Percentiles rank a stretch among this genome's conserved stretches.
Conservation (phyloP, 1,140 invertebrate species). For the Zaprionus capensis region DNA sequence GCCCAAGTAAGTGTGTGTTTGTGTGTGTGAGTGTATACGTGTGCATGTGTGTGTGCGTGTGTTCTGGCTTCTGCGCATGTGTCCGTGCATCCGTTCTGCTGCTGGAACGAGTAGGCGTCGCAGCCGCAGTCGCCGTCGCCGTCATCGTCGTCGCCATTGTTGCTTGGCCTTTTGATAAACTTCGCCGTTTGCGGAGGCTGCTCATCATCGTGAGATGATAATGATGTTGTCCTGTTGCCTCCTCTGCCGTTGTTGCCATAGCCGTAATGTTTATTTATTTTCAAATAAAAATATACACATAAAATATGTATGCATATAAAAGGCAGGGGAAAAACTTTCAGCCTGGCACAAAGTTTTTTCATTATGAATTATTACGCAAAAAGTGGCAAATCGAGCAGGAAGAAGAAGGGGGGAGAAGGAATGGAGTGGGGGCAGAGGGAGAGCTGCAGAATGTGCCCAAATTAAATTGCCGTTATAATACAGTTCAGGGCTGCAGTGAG, state of each 20-base stretch:
- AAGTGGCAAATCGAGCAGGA: slow-evolving; percentile 6
- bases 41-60: slow-evolving; percentile 26
- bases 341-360: slow-evolving; percentile 67
- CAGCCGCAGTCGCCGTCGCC: slow-evolving; percentile 30
- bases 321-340: slow-evolving; percentile 41
- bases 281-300: slow-evolving; percentile 67
- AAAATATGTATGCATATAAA: slow-evolving; percentile 52
- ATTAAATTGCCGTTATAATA: slow-evolving; percentile 53
- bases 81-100: slow-evolving; percentile 37
- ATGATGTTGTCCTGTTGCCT: slow-evolving; percentile 46
- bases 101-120: slow-evolving; percentile 36
- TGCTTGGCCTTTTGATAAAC: slow-evolving; percentile 77
- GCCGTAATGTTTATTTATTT: slow-evolving; percentile 78
- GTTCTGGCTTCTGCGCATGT: slow-evolving; percentile 64
- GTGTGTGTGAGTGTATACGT: slow-evolving; percentile 19
- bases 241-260: slow-evolving; percentile 33
- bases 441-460: slow-evolving; percentile 22
- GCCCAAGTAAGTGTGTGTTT: slow-evolving; percentile 21
- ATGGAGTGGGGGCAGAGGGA: background rate
- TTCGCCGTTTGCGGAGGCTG: slow-evolving; percentile 46
- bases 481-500: slow-evolving; percentile 53
- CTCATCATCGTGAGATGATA: slow-evolving; percentile 65
- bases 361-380: slow-evolving; percentile 79
- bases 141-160: slow-evolving; percentile 59
- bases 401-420: background rate